These are phyloP conservation scores for Nesometra sesokonis DNA, from an alignment of 35 echinoderm and acorn worm genomes.

Conservation along the genomic window DNA sequence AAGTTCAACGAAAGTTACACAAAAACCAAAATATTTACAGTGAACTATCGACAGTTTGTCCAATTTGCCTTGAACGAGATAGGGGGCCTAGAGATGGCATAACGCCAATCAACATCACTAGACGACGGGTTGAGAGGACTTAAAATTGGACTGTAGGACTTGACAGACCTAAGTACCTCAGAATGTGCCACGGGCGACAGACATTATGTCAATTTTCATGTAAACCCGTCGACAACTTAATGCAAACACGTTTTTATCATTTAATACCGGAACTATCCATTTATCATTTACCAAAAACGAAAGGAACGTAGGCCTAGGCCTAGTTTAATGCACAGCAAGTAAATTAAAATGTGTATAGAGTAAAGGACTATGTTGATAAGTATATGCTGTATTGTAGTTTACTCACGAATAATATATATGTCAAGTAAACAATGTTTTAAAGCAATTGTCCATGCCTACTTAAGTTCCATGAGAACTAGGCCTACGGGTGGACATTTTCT, in stretches of 20 bases:
- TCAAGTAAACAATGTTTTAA: too few species aligned
- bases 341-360: too few species aligned
- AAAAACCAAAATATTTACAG: background rate
- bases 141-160: background rate
- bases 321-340: too few species aligned
- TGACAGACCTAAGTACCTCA: background rate
- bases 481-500: too few species aligned
- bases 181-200: background rate
- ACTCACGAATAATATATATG: too few species aligned
- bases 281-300: too few species aligned
- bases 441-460: too few species aligned
- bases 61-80: background rate
- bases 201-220: background rate
- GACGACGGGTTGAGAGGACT: background rate
- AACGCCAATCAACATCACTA: background rate
- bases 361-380: too few species aligned
- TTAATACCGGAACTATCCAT: too few species aligned
- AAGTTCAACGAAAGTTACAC: background rate
- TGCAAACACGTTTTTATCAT: background rate
- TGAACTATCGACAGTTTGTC: background rate
- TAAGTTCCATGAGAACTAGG: too few species aligned
- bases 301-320: too few species aligned
- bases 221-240: background rate
- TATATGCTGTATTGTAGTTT: too few species aligned
- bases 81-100: background rate